Evolutionary conservation across 2,888 invertebrate species (phyloP).

Genomic region (Chalcis sispes): DNA sequence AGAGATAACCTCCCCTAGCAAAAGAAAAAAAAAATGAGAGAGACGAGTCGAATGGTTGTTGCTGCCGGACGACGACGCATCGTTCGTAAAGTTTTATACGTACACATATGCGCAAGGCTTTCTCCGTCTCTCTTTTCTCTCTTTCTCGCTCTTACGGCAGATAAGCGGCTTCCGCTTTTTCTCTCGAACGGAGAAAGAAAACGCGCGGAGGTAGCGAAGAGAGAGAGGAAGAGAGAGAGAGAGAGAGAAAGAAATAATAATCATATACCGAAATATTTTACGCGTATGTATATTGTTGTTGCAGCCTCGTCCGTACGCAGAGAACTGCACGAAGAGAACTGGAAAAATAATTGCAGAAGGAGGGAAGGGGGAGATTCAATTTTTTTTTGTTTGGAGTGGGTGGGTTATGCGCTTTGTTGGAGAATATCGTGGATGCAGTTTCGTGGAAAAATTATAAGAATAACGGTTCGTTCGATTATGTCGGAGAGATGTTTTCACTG

Average conservation of each 20-base stretch:
- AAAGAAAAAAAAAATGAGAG: slow-evolving; percentile 4
- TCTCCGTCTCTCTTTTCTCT: background rate
- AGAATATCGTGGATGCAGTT: too few relatives aligned
- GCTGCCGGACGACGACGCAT: background rate
- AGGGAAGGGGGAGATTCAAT: too few relatives aligned
- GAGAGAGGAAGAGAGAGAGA: too few relatives aligned
- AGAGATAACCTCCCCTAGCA: background rate
- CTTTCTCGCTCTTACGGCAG: background rate
- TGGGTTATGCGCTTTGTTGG: background rate
- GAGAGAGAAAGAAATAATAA: slow-evolving; percentile 6
- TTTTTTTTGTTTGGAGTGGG: background rate
- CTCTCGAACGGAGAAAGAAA: background rate
- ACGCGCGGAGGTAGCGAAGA: background rate
- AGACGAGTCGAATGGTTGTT: background rate
- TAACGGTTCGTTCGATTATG: too few relatives aligned
- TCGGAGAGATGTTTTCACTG: too few relatives aligned
- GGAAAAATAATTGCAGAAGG: slow-evolving; percentile 13
- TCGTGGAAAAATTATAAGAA: too few relatives aligned
- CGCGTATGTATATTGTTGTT: background rate
- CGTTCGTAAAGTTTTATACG: background rate
- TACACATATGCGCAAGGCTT: background rate
- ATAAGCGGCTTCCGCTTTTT: slow-evolving; percentile 50
- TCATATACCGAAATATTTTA: too few relatives aligned
- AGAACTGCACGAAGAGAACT: background rate
- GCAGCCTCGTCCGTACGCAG: background rate